phyloP scores from a whole-genome alignment of 2,797 vertebrate genomes.

The Merluccius polli region DNA sequence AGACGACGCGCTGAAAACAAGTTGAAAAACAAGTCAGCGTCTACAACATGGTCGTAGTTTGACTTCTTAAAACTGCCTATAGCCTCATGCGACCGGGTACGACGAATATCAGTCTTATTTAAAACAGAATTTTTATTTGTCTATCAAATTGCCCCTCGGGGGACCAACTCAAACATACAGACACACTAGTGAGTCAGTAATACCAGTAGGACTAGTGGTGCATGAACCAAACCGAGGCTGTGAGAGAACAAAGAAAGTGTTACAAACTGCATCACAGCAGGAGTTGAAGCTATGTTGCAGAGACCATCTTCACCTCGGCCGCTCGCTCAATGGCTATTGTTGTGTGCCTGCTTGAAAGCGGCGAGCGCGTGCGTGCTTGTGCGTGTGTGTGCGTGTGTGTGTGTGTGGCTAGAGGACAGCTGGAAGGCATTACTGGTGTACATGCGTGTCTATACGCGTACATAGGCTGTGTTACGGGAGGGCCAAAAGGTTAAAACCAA shows the following conservation, averaged over 20 bases:
- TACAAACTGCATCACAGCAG: not conserved
- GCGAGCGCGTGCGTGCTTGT: not conserved
- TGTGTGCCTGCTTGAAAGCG: not conserved
- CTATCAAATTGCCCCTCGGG: no score
- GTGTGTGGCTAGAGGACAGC: no score
- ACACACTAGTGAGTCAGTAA: not conserved
- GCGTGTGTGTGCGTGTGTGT: not conserved
- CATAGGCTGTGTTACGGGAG: no score
- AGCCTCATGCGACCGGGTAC: not conserved
- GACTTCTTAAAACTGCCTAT: not conserved
- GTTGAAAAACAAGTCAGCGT: not conserved
- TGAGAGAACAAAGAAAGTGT: not conserved
- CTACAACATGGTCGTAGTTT: not conserved
- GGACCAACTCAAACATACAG: no score
- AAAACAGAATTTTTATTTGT: not conserved
- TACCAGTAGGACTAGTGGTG: not conserved
- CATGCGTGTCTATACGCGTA: no score
- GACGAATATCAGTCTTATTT: not conserved
- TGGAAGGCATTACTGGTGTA: no score
- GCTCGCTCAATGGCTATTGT: not conserved
- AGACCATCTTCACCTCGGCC: not conserved
- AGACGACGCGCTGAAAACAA: no score
- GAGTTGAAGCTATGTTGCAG: not conserved
- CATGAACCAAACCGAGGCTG: not conserved
- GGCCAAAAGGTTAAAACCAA: no score